These are phyloP conservation scores for Pithys albifrons DNA, from an alignment of 2,113 vertebrate genomes.

Conservation along the genomic window DNA sequence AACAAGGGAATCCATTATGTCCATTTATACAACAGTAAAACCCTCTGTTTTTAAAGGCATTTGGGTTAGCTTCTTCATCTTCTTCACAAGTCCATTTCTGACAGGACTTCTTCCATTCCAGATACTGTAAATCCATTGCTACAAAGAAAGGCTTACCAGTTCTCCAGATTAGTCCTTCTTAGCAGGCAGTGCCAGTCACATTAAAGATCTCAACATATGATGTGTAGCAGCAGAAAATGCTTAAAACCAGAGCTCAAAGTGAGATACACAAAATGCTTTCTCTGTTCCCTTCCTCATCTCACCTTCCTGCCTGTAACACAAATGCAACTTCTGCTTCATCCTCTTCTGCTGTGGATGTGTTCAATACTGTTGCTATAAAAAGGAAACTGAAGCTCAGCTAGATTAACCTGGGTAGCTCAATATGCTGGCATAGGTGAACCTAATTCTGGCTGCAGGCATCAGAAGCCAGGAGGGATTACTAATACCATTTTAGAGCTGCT, in stretches of 20 bases:
- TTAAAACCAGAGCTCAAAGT: neutral
- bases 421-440: neutral
- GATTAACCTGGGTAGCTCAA: neutral
- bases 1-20: too few relatives aligned
- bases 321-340: neutral
- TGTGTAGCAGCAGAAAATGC: neutral
- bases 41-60: too few relatives aligned
- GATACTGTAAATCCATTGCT: too few relatives aligned
- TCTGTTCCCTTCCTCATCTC: neutral
- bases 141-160: neutral
- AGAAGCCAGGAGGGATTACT: neutral
- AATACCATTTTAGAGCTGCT: neutral
- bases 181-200: neutral
- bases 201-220: neutral
- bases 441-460: neutral
- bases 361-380: neutral
- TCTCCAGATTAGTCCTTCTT: neutral
- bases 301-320: neutral
- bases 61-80: too few relatives aligned
- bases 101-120: too few relatives aligned
- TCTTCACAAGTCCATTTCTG: too few relatives aligned
- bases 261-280: neutral
- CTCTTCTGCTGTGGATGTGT: neutral
- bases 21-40: too few relatives aligned
- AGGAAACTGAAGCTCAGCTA: neutral